Base-by-base conservation (phyloP, 2,113 vertebrate species). In the Brachionichthys hirsutus region DNA sequence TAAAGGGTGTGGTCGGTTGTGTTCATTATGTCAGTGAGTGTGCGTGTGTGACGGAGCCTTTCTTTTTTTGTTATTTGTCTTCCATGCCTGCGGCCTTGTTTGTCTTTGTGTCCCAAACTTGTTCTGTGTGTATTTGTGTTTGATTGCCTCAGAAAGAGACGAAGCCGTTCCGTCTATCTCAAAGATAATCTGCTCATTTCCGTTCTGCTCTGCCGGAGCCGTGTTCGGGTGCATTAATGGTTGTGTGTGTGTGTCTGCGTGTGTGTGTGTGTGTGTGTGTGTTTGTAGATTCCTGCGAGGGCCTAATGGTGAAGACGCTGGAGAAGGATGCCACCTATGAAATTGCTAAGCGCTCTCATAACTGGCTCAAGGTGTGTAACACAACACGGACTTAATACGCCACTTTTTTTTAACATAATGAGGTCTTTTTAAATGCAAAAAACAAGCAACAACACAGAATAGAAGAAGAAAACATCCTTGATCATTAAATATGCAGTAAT, bases 241-340 rank as follows among this genome's bases (percentile, higher is more conserved):
- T n/a, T n/a, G n/a, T n/a, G n/a, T n/a, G 38, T 66, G 52, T 73
- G 52, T 73, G 22, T 75, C 9, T 19, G 42, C 44, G 22, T 71
- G 43, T 69, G 48, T 67, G 24, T 78, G 56, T 62, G 36, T 72
- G 24, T 70, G 22, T 69, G 34, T 67, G 22, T 64, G 44, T 70
- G 43, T 59, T 41, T 73, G 18, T 74, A 97, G 95, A 96, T 68
- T 97, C 95, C 14, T 96, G 95, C 0, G 95, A 96, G 77, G 95
- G 95, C 2, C 89, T 97, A 10, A 97, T 96, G 95, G 93, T 97
- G 68, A 97, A 96, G 70, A 95, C 94, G 13, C 80, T 96, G 66
- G 94, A 96, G 16, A 90, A 93, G 13, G 87, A 95, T 1, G 94
- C 95, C 58, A 96, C 95, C 17, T 97, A 97, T 9, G 95, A 96